These are phyloP conservation scores for Bembecia ichneumoniformis DNA, from an alignment of 2,888 invertebrate species.

Conservation along the genomic window DNA sequence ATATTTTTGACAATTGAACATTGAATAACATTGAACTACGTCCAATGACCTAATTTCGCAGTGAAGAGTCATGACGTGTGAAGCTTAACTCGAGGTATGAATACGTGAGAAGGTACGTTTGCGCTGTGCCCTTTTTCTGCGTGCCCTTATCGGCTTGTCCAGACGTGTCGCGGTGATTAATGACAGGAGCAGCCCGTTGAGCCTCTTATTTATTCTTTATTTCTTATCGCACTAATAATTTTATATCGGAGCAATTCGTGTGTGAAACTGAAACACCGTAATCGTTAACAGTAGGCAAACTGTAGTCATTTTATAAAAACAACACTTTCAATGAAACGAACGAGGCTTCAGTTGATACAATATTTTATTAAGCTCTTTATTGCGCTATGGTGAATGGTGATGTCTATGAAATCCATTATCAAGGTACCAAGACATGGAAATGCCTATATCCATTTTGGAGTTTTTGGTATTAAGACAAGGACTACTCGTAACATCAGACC, in stretches of 20 bases:
- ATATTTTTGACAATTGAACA: too few relatives aligned
- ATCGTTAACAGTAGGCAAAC: constrained; percentile 1
- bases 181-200: background rate
- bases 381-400: background rate
- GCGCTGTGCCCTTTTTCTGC: background rate
- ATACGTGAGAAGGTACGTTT: background rate
- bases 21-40: too few relatives aligned
- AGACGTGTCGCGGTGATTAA: constrained; percentile 1
- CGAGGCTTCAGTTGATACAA: background rate
- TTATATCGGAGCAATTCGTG: background rate
- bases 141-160: constrained; percentile 1
- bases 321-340: background rate
- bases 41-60: too few relatives aligned
- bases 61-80: background rate
- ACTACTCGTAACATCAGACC: too few relatives aligned
- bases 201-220: background rate
- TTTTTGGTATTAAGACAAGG: too few relatives aligned
- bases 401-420: background rate
- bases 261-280: constrained; percentile 6
- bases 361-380: background rate
- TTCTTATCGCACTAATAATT: background rate
- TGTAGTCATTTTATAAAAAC: background rate
- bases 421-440: too few relatives aligned
- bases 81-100: background rate
- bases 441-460: too few relatives aligned